Evolutionary conservation across 2,888 invertebrate species (phyloP).

Genomic region (Tetramorium bicarinatum): DNA sequence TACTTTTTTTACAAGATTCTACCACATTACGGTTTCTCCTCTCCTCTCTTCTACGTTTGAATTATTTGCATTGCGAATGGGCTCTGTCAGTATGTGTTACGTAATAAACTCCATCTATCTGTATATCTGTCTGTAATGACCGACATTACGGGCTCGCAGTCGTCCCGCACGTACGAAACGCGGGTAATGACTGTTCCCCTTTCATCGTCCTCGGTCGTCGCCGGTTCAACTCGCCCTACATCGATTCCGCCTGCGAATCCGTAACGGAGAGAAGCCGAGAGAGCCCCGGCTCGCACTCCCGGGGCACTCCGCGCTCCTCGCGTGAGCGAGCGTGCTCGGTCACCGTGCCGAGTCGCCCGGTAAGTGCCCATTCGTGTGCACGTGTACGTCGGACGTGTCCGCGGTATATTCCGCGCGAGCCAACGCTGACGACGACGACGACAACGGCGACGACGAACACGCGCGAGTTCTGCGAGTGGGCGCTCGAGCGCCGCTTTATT

Average conservation of each 20-base stretch:
- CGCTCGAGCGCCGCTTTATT: slow-evolving; percentile 67
- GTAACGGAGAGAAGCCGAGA: slow-evolving; percentile 56
- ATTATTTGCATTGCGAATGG: slow-evolving; percentile 8
- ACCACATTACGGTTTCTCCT: not conserved
- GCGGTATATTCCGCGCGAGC: slow-evolving; percentile 44
- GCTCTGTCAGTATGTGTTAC: slow-evolving; percentile 18
- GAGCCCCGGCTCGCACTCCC: slow-evolving; percentile 27
- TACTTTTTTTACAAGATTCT: not conserved
- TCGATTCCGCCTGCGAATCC: slow-evolving; percentile 60
- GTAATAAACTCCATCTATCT: slow-evolving; percentile 42
- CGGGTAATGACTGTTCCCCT: slow-evolving; percentile 37
- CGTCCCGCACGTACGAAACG: slow-evolving; percentile 18
- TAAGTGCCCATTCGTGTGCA: slow-evolving; percentile 53
- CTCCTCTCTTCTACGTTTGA: not conserved
- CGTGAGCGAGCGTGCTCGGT: slow-evolving; percentile 65
- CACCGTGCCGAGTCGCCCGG: slow-evolving; percentile 51
- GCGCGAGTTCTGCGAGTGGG: slow-evolving; percentile 61
- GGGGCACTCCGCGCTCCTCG: slow-evolving; percentile 49
- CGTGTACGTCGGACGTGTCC: slow-evolving; percentile 26
- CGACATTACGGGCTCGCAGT: slow-evolving; percentile 35
- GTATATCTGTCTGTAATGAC: slow-evolving; percentile 45
- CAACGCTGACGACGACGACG: slow-evolving; percentile 20
- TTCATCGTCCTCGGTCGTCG: slow-evolving; percentile 16
- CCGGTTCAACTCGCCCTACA: slow-evolving; percentile 22
- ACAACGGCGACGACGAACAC: slow-evolving; percentile 35